Evolutionary conservation across 2,888 invertebrate species (phyloP), one percentile per base, ranked within the genome.

Genomic region (Griposia aprilina): DNA sequence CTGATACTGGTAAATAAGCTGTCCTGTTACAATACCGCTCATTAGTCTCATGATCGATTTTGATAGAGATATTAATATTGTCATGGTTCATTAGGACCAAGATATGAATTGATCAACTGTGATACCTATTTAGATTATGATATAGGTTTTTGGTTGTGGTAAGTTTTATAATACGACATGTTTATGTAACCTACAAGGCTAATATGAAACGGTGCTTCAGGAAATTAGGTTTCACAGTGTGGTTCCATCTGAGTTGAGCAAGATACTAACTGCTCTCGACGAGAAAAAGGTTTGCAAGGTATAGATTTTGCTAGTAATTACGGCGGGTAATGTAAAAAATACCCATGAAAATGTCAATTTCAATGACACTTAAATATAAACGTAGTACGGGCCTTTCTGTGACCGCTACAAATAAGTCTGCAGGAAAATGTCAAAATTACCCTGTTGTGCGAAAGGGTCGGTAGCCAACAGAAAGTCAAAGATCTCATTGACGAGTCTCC

Each of bases 21-120:
- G 30, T 50, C 72, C 41, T 15, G 30, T 50, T 74, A 63, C 30
- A 79, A 63, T 67, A 74, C 1, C 48, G 26, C 15, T 85, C 62
- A 85, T 85, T 85, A 81, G 71, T 68, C 20, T 75, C 67, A 52
- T 74, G 84, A 85, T 87, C 72, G 55, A 83, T 86, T 66, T 63
- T 17, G 75, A 74, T 82, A 74, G 48, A 72, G 78, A 78, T 74
- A 78, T 86, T 78, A 75, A 81, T 78, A 79, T 52, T 79, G 86
- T 85, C 87, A 82, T 69, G 68, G 66, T 77, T 67, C 62, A 83
- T 83, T 80, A 80, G 23, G 74, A 70, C 48, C 63, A 57, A 50
- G 63, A 10, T 72, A 65, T 36, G 11, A 45, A 48, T 74, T 50
- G 62, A 62, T 71, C 50, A 59, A 69, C 20, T 76, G 26, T 62